Evolutionary conservation across 2,888 invertebrate species (phyloP).

Genomic region (Pseudeuparius sepicola): DNA sequence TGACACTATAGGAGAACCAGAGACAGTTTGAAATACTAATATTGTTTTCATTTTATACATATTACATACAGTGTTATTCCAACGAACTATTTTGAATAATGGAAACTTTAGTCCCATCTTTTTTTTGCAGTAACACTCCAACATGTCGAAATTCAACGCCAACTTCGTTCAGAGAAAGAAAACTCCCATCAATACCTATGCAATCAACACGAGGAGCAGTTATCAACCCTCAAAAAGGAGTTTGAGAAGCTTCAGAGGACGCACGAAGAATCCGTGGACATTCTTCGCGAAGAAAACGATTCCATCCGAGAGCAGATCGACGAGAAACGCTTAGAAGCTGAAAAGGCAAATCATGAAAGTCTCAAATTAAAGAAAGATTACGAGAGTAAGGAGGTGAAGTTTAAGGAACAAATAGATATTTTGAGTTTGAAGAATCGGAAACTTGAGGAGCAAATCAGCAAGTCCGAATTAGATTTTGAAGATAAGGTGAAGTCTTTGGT

Average conservation of each 20-base stretch:
- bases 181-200: conserved; percentile 24
- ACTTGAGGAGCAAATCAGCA: conserved; percentile 28
- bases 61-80: too few species aligned
- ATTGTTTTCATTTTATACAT: too few species aligned
- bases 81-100: too few species aligned
- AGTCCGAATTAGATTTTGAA: conserved; percentile 21
- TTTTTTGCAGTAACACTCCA: conserved; percentile 36
- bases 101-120: too few species aligned
- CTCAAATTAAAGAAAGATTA: conserved; percentile 32
- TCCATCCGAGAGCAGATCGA: conserved; percentile 37
- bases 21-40: too few species aligned
- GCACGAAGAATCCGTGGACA: conserved; percentile 35
- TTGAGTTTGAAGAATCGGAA: conserved; percentile 24
- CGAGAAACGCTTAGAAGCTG: conserved; percentile 32
- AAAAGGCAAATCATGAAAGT: conserved; percentile 28
- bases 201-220: conserved; percentile 32
- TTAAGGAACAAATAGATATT: conserved; percentile 27
- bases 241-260: conserved; percentile 35
- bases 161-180: conserved; percentile 30
- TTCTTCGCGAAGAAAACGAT: conserved; percentile 38
- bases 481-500: conserved; percentile 22
- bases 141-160: conserved; percentile 31
- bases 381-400: conserved; percentile 30
- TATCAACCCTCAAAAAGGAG: conserved; percentile 31
- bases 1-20: too few species aligned